Conservation (phyloP, 2,888 invertebrate genomes). For the Megamerina dolium region DNA sequence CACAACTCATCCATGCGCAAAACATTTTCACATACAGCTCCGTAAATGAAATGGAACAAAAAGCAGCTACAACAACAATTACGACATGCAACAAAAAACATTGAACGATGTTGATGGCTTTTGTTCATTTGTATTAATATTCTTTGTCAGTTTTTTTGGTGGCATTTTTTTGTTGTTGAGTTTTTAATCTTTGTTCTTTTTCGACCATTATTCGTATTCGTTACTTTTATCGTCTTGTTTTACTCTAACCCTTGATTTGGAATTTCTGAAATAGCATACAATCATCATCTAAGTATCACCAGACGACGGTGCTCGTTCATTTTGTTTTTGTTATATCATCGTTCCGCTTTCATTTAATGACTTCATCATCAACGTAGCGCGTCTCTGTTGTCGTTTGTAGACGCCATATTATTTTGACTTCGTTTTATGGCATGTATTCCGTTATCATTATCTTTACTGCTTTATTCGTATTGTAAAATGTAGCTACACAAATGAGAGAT, state of each 20-base stretch:
- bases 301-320: slow-evolving; percentile 12
- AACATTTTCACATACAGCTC: background rate
- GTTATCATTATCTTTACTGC: no score
- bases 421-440: slow-evolving; percentile 1
- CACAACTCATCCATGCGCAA: slow-evolving; percentile 8
- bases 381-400: background rate
- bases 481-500: slow-evolving; percentile 3
- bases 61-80: background rate
- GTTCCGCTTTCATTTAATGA: background rate
- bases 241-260: no score
- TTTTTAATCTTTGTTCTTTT: slow-evolving; percentile 35
- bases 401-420: slow-evolving; percentile 14
- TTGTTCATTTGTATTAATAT: slow-evolving; percentile 15
- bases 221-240: slow-evolving; percentile 15
- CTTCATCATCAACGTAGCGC: background rate
- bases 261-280: no score
- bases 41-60: background rate
- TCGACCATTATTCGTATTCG: slow-evolving; percentile 26
- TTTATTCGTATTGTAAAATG: background rate
- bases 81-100: no score
- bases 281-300: no score
- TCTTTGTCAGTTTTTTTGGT: slow-evolving; percentile 14
- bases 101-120: slow-evolving; percentile 8
- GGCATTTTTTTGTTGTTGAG: slow-evolving; percentile 15
- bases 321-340: slow-evolving; percentile 6